Evolutionary conservation across 2,888 invertebrate genomes (phyloP), one percentile per base, ranked within the genome.

Genomic region (Troides oblongomaculatus): DNA sequence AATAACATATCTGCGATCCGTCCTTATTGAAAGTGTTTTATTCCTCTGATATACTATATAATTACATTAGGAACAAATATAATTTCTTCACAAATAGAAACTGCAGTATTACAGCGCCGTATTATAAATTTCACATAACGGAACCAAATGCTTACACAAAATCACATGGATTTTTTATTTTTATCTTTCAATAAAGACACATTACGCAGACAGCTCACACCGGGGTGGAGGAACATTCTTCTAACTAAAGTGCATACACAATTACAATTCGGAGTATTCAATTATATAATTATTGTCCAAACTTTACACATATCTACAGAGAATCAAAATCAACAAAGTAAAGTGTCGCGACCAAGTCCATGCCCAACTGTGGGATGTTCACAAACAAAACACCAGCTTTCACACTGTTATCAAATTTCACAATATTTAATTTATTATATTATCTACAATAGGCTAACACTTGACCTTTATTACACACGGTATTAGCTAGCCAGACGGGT

Each of bases 261-360:
- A 76, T 76, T 76, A 81, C 79, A 81, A 79, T 79, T 73, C 74
- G 77, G 81, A 82, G 81, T 82, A 83, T 83, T 81, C 79, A 83
- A 81, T 84, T 81, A 82, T 80, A 83, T 80, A 84, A 84, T 90
- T 91, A 90, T 90, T 91, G 90, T 90, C 90, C 85, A 85, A 89
- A 87, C 85, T 87, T 87, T 88, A 89, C 89, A 87, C 78, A 86
- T 89, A 89, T 87, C 87, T 87, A 88, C 85, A 89, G 83, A 85
- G 81, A 79, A 73, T 78, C 73, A 73, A 80, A 83, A 79, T 74
- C 75, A 81, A 83, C 78, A 78, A 79, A 78, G 71, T 64, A 73
- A 72, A 74, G 71, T 74, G 70, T 73, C 74, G 75, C 76, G 43
- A 43, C 78, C 73, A 76, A 80, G 76, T 82, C 77, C 62, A 53